phyloP scores from a whole-genome alignment of 2,888 invertebrate genomes.

The Synanthedon myopaeformis region DNA sequence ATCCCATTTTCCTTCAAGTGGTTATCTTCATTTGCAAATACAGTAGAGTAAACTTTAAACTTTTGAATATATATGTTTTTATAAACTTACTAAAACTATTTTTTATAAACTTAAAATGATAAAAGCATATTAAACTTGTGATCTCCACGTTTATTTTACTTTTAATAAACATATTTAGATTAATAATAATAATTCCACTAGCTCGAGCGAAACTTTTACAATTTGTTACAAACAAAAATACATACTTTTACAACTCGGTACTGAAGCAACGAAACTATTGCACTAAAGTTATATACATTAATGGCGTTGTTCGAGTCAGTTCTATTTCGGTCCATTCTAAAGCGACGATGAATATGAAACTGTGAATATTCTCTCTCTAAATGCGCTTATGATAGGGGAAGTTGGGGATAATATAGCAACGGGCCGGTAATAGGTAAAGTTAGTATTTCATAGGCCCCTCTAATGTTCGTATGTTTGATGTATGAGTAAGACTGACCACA shows the following conservation, averaged over 20 bases:
- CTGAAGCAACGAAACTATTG: conserved; percentile 1
- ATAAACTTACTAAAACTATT: too few species aligned
- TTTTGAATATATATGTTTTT: too few species aligned
- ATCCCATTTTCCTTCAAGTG: too few species aligned
- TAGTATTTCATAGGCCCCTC: conserved; percentile 31
- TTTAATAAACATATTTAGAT: too few species aligned
- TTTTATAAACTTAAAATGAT: too few species aligned
- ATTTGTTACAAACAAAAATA: conserved; percentile 9
- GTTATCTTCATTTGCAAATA: too few species aligned
- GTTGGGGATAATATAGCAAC: conserved; percentile 11
- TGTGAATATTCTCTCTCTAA: conserved; percentile 1
- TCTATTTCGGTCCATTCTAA: background rate
- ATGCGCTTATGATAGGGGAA: background rate
- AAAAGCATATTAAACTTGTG: too few species aligned
- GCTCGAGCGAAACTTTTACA: conserved; percentile 16
- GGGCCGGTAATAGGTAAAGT: conserved; percentile 37
- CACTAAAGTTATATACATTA: background rate
- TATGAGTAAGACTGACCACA: conserved; percentile 24
- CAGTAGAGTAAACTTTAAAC: too few species aligned
- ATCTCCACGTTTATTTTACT: too few species aligned
- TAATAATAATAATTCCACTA: conserved; percentile 5
- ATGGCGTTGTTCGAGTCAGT: background rate
- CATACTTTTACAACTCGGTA: conserved; percentile 5
- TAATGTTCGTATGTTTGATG: conserved; percentile 32
- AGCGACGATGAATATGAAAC: conserved; percentile 1